Evolutionary conservation across 2,888 invertebrate species (phyloP), one percentile per base, ranked within the genome.

Genomic region (Agrochola litura): DNA sequence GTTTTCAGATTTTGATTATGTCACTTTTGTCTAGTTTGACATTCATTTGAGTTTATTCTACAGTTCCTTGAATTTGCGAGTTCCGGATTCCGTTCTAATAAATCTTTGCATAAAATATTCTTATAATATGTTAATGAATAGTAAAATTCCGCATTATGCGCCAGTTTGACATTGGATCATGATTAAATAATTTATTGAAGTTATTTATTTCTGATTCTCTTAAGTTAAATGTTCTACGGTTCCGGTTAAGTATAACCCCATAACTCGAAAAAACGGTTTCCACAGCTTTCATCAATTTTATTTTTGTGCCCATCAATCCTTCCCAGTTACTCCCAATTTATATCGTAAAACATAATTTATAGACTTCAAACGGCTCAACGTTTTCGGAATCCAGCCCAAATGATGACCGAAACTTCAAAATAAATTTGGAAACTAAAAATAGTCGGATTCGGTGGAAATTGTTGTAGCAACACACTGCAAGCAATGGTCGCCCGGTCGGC

Each of bases 401-500:
- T 81, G 77, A 66, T 79, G 68, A 41, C 16, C 61, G 63, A 84
- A 83, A 82, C 43, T 72, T 73, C 46, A 76, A 84, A 82, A 86
- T 83, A 82, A 74, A 83, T 70, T 30, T 65, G 49, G 19, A 19
- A 79, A 66, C 56, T 79, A 79, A 73, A 83, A 83, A 88, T 86
- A 86, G 77, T 80, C 37, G 2, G 49, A n/a, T 85, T 77, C 65
- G 16, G 73, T 83, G 67, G 69, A 84, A 79, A 74, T 77, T 73
- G 52, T 68, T 80, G 77, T 86, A 82, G 83, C 85, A 83, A 86
- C 83, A 79, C 82, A 81, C 63, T 80, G 77, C 79, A 86, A 82
- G 84, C 82, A 86, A 73, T 88, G 87, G 86, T 86, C 69, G 81
- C 71, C 76, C 72, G 85, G 83, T 85, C 69, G 82, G 79, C 80